Evolutionary conservation across 2,797 vertebrate species (phyloP), one percentile per base, ranked within the genome.

Genomic region (Peromyscus nudipes): DNA sequence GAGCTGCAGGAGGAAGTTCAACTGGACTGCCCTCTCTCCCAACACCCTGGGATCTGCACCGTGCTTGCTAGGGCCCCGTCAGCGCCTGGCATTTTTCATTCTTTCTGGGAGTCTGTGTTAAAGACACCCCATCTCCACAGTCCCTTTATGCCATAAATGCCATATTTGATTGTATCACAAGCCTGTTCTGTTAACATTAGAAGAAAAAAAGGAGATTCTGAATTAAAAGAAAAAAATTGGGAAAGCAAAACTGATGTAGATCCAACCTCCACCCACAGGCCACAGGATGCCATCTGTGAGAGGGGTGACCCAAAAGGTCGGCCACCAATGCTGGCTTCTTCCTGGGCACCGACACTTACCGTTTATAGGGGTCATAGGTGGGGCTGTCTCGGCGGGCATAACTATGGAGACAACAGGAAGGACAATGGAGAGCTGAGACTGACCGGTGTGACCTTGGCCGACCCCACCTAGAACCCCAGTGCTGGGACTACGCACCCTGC

Each of bases 311-410:
- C 52, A 75, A 60, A 7, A 57, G 52, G 69, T 21, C 25, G 17
- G 52, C n/a, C 27, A 57, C 67, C 19, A 40, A 40, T 3, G 29
- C 11, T 3, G 57, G 46, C 25, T 12, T 4, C 19, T 43, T 55
- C 85, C 75, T 29, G 43, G 4, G 34, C 46, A 2, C 69, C 34
- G 31, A 79, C 80, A 97, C 99, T 99, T 96, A 99, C 99, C 99
- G 98, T 98, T 99, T 99, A 96, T 99, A 99, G 43, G 99, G 99
- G 92, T 99, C 99, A 0, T 99, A 99, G 11, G 99, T 99, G n/a
- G 99, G 99, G 97, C 99, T 99, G 99, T 99, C 99, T 97, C 99
- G 99, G 94, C 99, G 99, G 27, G 99, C 99, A 3, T 99, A 99
- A 98, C 99, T 99, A 97, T 49, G 96, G 98, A 69, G 69, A 75